Conservation (phyloP, 37 sponge, comb jelly and placozoan species). For the Dysidea cf. avara region DNA sequence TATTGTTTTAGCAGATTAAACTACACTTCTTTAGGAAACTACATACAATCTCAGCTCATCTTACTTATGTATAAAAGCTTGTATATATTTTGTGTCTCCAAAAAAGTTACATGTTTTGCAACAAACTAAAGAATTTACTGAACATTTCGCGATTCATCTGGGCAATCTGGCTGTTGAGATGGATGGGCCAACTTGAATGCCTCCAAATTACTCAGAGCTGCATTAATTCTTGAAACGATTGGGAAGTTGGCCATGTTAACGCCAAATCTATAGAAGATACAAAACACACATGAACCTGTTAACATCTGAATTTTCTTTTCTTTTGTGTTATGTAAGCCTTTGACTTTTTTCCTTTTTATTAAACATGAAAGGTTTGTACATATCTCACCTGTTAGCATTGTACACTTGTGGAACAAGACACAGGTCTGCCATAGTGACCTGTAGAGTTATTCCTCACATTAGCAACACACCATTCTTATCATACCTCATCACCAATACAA, state of each 20-base stretch:
- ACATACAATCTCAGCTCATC: too few relatives aligned
- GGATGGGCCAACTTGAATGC: conserved; percentile 80
- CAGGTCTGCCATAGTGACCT: conserved; percentile 95
- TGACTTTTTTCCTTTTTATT: too few relatives aligned
- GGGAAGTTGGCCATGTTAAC: conserved; percentile 86
- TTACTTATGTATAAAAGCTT: too few relatives aligned
- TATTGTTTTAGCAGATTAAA: too few relatives aligned
- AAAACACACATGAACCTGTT: too few relatives aligned
- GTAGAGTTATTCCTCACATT: not conserved
- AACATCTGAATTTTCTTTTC: too few relatives aligned
- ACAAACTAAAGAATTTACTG: too few relatives aligned
- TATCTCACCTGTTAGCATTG: conserved; percentile 91
- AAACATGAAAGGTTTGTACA: too few relatives aligned
- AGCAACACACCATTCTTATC: not conserved
- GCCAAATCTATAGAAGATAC: conserved; percentile 61
- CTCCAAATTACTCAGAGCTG: conserved; percentile 58
- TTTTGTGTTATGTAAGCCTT: too few relatives aligned
- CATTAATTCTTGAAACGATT: conserved; percentile 70
- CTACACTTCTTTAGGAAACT: too few relatives aligned
- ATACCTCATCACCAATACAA: conserved; percentile 94
- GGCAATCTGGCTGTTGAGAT: conserved; percentile 89
- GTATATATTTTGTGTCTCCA: too few relatives aligned
- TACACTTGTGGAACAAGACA: conserved; percentile 91
- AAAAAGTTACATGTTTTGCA: too few relatives aligned
- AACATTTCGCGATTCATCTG: conserved; percentile 58